Base-by-base conservation (phyloP, 1,140 invertebrate species). In the Nasonia vitripennis region DNA sequence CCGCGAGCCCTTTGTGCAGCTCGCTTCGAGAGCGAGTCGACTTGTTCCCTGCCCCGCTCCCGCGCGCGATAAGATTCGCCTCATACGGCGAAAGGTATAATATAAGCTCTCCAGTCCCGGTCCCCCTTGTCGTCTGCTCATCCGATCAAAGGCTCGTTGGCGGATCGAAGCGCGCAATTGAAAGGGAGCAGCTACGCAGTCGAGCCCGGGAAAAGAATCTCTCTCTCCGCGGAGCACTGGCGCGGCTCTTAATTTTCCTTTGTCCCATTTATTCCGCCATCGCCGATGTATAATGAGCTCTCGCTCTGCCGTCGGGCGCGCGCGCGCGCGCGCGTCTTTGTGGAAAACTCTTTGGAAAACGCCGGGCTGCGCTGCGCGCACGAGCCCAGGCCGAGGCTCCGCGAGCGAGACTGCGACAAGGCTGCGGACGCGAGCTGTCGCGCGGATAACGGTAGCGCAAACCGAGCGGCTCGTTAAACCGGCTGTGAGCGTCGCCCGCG, bases 221-320 rank as follows among this genome's bases (percentile, higher is more conserved):
- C 27, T 27, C 27, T 78, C 79, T 73, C 62, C 31, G 68, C 55
- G 34, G 23, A 31, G 31, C 51, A 41, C 71, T 48, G 45, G 45
- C 14, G 37, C 55, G 80, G 55, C 51, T 71, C 73, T 70, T 86
- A 81, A 86, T 81, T 70, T 77, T 81, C 84, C 84, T 86, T 86
- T 86, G 62, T 82, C 84, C 79, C 79, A 20, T 81, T 86, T 27
- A 27, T 82, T 74, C 23, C 34, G 14, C 14, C 11, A 11, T 31
- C 37, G 48, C 27, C 34, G 71, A 75, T 81, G 81, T 75, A 81
- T 85, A 77, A 77, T 34, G 84, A 80, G 45, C 31, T 74, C 23
- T 27, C 23, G 23, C 23, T 27, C 23, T 27, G 0, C 23, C 23
- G 23, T 27, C 23, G n/a, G n/a, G n/a, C n/a, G n/a, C n/a, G n/a